A percentile compares a stretch with the other conserved stretches of the same genome.
phyloP scores from a whole-genome alignment of 2,113 vertebrate species.

The Brevimyrus niger region DNA sequence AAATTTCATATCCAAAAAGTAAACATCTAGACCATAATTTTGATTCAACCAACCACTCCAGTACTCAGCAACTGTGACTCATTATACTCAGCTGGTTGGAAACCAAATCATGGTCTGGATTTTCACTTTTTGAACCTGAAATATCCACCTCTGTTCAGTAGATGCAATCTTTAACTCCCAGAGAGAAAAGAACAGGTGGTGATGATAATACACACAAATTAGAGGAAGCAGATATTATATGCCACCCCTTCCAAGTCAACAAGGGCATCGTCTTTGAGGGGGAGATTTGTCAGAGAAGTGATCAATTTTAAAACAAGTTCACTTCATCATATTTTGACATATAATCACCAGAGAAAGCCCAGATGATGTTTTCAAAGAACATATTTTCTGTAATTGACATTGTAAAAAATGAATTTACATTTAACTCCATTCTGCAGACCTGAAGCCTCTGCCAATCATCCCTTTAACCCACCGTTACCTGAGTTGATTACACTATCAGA shows the following conservation, averaged over 20 bases:
- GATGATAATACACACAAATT: background rate
- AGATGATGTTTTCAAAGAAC: slow-evolving; percentile 3
- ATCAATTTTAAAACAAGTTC: background rate
- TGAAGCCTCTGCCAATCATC: background rate
- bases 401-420: background rate
- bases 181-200: background rate
- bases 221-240: background rate
- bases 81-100: background rate
- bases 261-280: background rate
- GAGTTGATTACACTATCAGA: background rate
- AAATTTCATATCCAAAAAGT: background rate
- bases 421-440: background rate
- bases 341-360: background rate
- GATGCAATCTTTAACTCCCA: background rate
- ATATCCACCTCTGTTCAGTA: background rate
- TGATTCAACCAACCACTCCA: background rate
- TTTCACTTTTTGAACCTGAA: background rate
- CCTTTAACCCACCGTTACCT: background rate
- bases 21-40: background rate
- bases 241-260: background rate
- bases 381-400: background rate
- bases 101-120: background rate
- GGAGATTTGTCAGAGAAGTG: background rate
- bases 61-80: background rate
- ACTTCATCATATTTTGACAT: background rate